Evolutionary conservation across 2,113 vertebrate genomes (phyloP), one percentile per base, ranked within the genome.

Genomic region (Ochotona princeps): DNA sequence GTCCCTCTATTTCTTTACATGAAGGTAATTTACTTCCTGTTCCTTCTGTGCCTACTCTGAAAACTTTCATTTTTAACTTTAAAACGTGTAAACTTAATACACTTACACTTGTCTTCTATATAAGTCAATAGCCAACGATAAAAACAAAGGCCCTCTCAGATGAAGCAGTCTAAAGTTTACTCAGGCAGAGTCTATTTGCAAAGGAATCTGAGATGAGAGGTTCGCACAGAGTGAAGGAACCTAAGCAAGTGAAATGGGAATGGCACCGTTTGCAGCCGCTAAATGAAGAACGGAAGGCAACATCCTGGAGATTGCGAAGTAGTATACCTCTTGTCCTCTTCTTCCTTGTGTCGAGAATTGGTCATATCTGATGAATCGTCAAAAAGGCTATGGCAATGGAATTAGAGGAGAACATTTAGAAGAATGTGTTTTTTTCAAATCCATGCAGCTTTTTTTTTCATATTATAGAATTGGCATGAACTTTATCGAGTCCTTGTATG

Each of bases 1-100:
- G 89, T 65, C 26, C 38, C 57, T 67, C 57, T 72, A 74, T 38
- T 60, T 61, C 21, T 70, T 89, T 51, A 44, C 2, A 70, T 61
- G 20, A 57, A 81, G 66, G 69, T 35, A 5, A 38, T 84, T 87
- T 26, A 1, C 3, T 87, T 78, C 74, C 23, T 72, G n/a, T 87
- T 32, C 20, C 66, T 73, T 76, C 49, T 82, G 21, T 49, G 35
- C 70, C 75, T 23, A 18, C 3, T 61, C 25, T 63, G 44, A 49
- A 67, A 10, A 44, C 91, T 95, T 73, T 67, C 23, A 75, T 82
- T 86, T 83, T 94, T n/a, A 79, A n/a, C 9, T 86, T 81, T 89
- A n/a, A 75, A 67, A 90, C 44, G 17, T 18, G 21, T 70, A 84
- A 72, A 74, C 25, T 80, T 12, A 69, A 79, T 69, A 57, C 1